These are phyloP conservation scores for Autographa gamma DNA, from an alignment of 2,888 invertebrate genomes.

Conservation along the genomic window DNA sequence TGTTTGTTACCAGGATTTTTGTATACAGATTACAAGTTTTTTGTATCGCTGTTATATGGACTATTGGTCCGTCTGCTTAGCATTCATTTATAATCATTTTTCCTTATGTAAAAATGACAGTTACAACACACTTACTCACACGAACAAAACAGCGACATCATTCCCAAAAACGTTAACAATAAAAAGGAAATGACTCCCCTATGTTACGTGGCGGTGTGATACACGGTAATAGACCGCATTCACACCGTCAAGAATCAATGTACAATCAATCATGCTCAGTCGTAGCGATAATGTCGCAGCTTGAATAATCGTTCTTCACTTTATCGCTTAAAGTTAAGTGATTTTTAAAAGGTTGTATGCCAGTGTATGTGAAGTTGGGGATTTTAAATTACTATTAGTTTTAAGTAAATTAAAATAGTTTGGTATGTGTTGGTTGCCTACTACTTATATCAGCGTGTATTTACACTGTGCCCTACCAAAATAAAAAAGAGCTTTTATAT, in stretches of 20 bases:
- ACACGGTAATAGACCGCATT: slow-evolving; percentile 53
- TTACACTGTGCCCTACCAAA: not conserved
- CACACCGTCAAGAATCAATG: slow-evolving; percentile 59
- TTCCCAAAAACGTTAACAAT: slow-evolving; percentile 44
- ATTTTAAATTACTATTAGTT: slow-evolving; percentile 1
- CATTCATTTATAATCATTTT: not conserved
- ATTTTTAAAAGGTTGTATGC: slow-evolving; percentile 54
- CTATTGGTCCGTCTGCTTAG: not conserved
- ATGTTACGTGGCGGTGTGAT: slow-evolving; percentile 41
- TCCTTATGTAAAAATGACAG: not conserved
- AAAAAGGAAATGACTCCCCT: slow-evolving; percentile 47
- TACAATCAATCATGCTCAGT: slow-evolving; percentile 56
- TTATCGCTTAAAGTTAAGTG: slow-evolving; percentile 53
- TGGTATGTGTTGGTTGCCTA: not conserved
- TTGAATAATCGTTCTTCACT: slow-evolving; percentile 54
- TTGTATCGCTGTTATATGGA: not conserved
- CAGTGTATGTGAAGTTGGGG: not conserved
- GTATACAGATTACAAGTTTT: not conserved
- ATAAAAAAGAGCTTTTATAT: too few relatives aligned
- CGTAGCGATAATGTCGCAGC: slow-evolving; percentile 51
- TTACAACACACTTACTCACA: slow-evolving; percentile 9
- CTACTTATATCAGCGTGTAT: not conserved
- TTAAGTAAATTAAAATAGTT: slow-evolving; percentile 3
- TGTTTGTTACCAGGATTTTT: not conserved
- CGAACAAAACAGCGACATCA: slow-evolving; percentile 38